Evolutionary conservation across 2,888 invertebrate species (phyloP), one percentile per base, ranked within the genome.

Genomic region (Cryptus armator): DNA sequence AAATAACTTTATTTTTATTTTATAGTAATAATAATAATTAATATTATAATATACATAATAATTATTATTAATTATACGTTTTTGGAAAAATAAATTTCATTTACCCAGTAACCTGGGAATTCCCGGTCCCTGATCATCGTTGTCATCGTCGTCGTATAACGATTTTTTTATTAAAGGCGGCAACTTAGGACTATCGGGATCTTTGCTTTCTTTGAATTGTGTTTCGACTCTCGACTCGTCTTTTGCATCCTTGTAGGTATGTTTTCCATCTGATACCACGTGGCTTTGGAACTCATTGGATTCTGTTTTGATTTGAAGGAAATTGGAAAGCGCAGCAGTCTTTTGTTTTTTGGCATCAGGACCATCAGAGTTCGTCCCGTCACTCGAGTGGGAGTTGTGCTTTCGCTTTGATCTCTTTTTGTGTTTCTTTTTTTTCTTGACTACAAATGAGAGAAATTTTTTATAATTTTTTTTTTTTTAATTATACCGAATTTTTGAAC

Each of bases 91-190:
- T 29, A 0, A 2, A 19, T n/a, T 3, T 70, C 66, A 24, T 89
- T 83, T 83, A 92, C 93, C 93, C 67, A 91, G 86, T 75, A 93
- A 85, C 84, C 91, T 91, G 44, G 93, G 90, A 87, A 92, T 87
- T 43, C 90, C 78, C 14, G 88, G 72, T 91, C 93, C 92, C 89
- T 94, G 90, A 3, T 59, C n/a, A 93, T 95, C 94, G 93, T 94
- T 83, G 16, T 85, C 83, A 6, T 85, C 83, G 1, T 78, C 32
- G 93, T 95, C 94, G 92, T 94, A 82, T 92, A 94, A 86, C 93
- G 92, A 87, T 93, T 94, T 80, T 94, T 91, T 91, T 92, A 94
- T 72, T 92, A 93, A 81, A 86, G 92, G 85, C 87, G 92, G 91
- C 43, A 92, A 87, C 48, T 68, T 24, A 6, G 91, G 90, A 87